These are phyloP conservation scores for Crambe crambe DNA, from an alignment of 37 sponge, comb jelly and placozoan species.

Conservation along the genomic window DNA sequence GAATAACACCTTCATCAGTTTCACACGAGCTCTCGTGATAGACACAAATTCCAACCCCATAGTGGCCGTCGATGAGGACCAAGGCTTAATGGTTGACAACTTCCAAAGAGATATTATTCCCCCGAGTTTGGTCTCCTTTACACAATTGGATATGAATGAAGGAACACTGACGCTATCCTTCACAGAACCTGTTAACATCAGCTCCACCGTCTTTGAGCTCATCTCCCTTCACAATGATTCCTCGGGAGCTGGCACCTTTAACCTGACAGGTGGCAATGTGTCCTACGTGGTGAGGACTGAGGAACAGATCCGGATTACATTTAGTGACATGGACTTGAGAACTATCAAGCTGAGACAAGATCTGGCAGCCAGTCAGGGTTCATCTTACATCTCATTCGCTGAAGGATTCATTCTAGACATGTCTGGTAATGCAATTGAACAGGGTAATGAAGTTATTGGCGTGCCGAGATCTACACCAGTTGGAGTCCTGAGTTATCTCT, in stretches of 20 bases:
- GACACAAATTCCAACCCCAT: slow-evolving; percentile 70
- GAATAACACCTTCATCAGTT: slow-evolving; percentile 73
- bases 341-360: slow-evolving; percentile 72
- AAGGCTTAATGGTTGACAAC: slow-evolving; percentile 55
- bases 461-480: slow-evolving; percentile 9
- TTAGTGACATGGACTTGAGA: slow-evolving; percentile 67
- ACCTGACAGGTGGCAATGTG: slow-evolving; percentile 68
- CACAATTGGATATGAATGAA: slow-evolving; percentile 69
- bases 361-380: slow-evolving; percentile 37
- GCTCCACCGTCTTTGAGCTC: slow-evolving; percentile 35
- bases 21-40: slow-evolving; percentile 48
- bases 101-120: slow-evolving; percentile 62
- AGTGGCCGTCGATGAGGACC: slow-evolving; percentile 15
- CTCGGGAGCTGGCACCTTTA: slow-evolving; percentile 30
- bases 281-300: slow-evolving; percentile 34
- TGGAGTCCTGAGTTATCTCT: slow-evolving; percentile 7
- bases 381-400: slow-evolving; percentile 68
- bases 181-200: slow-evolving; percentile 77
- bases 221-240: slow-evolving; percentile 63
- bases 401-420: slow-evolving; percentile 66
- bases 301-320: slow-evolving; percentile 39
- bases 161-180: slow-evolving; percentile 74
- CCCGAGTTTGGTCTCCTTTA: slow-evolving; percentile 52
- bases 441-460: neutral
- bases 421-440: slow-evolving; percentile 61